Evolutionary conservation across 2,797 vertebrate species (phyloP).

Genomic region (Bovichtus variegatus): DNA sequence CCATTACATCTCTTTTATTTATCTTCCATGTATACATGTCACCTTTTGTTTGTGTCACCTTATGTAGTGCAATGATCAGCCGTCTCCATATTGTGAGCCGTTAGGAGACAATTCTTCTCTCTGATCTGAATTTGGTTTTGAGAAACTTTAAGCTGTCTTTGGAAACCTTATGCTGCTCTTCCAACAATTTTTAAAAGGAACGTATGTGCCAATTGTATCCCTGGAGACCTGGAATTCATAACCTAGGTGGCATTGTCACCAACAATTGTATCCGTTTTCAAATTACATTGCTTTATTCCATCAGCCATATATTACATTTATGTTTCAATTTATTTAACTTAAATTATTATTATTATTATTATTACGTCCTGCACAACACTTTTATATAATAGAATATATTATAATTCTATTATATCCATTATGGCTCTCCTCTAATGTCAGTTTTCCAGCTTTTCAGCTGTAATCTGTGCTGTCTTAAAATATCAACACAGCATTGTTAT

Average conservation of each 20-base stretch:
- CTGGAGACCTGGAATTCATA: not conserved
- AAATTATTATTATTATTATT: too few relatives aligned
- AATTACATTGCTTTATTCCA: not conserved
- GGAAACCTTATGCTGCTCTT: too few relatives aligned
- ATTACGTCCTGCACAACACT: not conserved
- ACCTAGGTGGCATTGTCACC: not conserved
- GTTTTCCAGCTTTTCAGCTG: not conserved
- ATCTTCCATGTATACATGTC: too few relatives aligned
- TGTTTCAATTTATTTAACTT: not conserved
- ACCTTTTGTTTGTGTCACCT: too few relatives aligned
- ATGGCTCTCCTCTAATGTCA: not conserved
- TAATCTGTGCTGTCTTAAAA: not conserved
- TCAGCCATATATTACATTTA: not conserved
- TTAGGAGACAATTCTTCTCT: too few relatives aligned
- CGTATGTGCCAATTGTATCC: not conserved
- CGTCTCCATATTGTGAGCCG: too few relatives aligned
- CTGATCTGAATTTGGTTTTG: too few relatives aligned
- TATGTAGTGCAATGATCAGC: too few relatives aligned
- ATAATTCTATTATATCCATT: not conserved
- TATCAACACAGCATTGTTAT: too few relatives aligned
- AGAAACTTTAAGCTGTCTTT: too few relatives aligned
- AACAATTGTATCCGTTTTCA: not conserved
- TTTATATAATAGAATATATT: too few relatives aligned
- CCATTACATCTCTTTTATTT: too few relatives aligned
- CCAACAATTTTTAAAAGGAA: not conserved